Conservation (phyloP, 2,113 vertebrate species). For the Calyptommatus sinebrachiatus region DNA sequence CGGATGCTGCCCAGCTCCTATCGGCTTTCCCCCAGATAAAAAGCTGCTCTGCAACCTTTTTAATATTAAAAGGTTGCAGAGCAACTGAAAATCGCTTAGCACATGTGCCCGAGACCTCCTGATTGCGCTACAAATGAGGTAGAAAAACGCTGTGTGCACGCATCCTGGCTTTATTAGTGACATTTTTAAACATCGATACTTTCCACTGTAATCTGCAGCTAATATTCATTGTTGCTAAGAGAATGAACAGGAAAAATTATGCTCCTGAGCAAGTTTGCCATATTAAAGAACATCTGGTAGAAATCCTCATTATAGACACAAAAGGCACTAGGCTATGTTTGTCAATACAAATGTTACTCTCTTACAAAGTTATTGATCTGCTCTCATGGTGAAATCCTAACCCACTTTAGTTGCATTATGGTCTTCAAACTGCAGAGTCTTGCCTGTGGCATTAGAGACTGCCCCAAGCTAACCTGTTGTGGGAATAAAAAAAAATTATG, state of each 20-base stretch:
- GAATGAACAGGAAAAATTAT: neutral
- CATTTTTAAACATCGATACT: neutral
- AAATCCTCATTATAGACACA: neutral
- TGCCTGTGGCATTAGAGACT: neutral
- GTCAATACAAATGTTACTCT: neutral
- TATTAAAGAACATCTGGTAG: conserved; percentile 1
- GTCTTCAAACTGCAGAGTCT: neutral
- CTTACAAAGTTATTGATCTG: neutral
- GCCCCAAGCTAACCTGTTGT: neutral
- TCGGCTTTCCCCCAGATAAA: too few relatives aligned
- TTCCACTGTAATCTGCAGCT: neutral
- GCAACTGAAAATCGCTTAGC: too few relatives aligned
- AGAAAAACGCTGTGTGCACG: too few relatives aligned
- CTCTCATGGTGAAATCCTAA: neutral
- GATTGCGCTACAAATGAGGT: too few relatives aligned
- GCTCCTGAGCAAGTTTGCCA: neutral
- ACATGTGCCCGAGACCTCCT: too few relatives aligned
- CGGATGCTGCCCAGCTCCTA: too few relatives aligned
- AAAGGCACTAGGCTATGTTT: conserved; percentile 10
- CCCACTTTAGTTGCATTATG: neutral
- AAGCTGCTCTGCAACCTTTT: too few relatives aligned
- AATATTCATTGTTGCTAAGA: neutral
- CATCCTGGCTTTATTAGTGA: neutral
- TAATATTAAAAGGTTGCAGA: too few relatives aligned
- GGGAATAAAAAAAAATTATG: neutral